Evolutionary conservation across 1,140 invertebrate genomes (phyloP).

Genomic region (Drosophila kepulauana): DNA sequence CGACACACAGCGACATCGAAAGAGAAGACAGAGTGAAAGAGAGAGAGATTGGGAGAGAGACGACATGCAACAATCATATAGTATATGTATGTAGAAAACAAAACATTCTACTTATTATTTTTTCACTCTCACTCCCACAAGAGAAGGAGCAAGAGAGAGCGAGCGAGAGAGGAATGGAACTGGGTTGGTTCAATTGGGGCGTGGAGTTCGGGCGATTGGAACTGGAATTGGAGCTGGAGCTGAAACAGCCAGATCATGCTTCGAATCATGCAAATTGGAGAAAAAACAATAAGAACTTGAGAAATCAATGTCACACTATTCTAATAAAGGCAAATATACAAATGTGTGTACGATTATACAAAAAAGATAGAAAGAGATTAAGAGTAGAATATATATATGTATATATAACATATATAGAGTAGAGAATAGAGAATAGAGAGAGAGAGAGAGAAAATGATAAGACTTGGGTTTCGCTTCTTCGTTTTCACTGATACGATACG

Average conservation of each 20-base stretch:
- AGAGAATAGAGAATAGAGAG: conserved; percentile 32
- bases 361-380: conserved; percentile 11
- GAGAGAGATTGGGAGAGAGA: conserved; percentile 20
- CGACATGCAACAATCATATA: conserved; percentile 8
- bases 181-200: background rate
- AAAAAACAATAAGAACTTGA: conserved; percentile 39
- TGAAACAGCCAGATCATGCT: conserved; percentile 27
- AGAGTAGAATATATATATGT: conserved; percentile 1
- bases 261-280: conserved; percentile 37
- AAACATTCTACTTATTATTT: background rate
- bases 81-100: background rate
- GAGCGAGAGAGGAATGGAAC: conserved; percentile 18
- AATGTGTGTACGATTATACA: conserved; percentile 34
- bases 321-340: conserved; percentile 25
- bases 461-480: conserved; percentile 23
- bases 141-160: background rate
- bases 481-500: conserved; percentile 1
- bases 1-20: conserved; percentile 9
- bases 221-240: background rate
- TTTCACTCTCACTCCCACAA: background rate
- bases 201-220: background rate
- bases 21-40: conserved; percentile 1
- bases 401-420: background rate
- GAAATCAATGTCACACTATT: conserved; percentile 35
- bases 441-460: conserved; percentile 36